phyloP scores from a whole-genome alignment of 2,888 invertebrate genomes.

The Catocala nupta region DNA sequence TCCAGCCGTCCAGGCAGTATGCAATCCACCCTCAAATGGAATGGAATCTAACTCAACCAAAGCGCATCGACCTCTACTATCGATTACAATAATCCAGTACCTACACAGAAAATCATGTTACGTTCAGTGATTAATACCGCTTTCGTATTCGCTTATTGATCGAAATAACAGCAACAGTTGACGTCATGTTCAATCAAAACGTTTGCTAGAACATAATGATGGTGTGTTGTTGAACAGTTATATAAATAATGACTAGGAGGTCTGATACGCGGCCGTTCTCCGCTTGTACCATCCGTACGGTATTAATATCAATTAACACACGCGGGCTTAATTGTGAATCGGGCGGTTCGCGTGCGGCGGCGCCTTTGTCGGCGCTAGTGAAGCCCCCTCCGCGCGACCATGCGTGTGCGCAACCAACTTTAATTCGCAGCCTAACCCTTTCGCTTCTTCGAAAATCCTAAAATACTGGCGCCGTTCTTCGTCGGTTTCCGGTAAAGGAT shows the following conservation, averaged over 20 bases:
- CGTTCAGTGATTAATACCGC: slow-evolving; percentile 8
- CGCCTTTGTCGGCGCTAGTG: slow-evolving; percentile 80
- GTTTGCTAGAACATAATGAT: slow-evolving; percentile 35
- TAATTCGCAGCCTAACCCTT: slow-evolving; percentile 74
- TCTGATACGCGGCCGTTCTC: slow-evolving; percentile 37
- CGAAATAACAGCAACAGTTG: slow-evolving; percentile 32
- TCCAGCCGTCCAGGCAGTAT: neutral
- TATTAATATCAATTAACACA: slow-evolving; percentile 87
- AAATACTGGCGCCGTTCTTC: slow-evolving; percentile 81
- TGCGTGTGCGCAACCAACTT: slow-evolving; percentile 66
- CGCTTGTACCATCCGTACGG: slow-evolving; percentile 76
- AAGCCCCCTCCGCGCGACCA: slow-evolving; percentile 55
- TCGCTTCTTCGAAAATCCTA: slow-evolving; percentile 84
- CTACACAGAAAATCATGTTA: neutral
- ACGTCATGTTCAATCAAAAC: slow-evolving; percentile 43
- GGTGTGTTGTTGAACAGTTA: slow-evolving; percentile 35
- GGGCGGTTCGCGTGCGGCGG: slow-evolving; percentile 85
- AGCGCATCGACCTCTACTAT: neutral
- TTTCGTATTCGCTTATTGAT: slow-evolving; percentile 15
- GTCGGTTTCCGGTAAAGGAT: slow-evolving; percentile 56
- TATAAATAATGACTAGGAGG: slow-evolving; percentile 32
- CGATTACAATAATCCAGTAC: neutral
- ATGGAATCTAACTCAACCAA: neutral
- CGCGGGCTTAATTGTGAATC: slow-evolving; percentile 86
- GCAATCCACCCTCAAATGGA: slow-evolving; percentile 19